phyloP scores from a whole-genome alignment of 2,113 vertebrate genomes.

The Cryptomyrus ogoouensis region DNA sequence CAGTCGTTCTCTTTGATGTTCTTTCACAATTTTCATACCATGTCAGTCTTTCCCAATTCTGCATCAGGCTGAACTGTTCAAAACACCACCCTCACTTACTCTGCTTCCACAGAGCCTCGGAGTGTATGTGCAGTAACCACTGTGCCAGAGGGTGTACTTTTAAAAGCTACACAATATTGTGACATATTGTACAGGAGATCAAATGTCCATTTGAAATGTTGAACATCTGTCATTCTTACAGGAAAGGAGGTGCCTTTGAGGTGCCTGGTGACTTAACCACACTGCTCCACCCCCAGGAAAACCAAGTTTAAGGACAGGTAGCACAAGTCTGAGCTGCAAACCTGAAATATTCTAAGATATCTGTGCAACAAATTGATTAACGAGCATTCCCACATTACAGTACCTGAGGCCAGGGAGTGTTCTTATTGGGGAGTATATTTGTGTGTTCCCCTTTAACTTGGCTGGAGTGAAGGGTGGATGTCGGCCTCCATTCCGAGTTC shows the following conservation, averaged over 20 bases:
- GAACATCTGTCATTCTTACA: background rate
- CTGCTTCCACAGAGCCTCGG: background rate
- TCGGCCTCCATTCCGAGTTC: constrained; percentile 49
- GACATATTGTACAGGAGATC: background rate
- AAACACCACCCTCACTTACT: background rate
- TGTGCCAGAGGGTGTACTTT: background rate
- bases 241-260: background rate
- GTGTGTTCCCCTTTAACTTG: constrained; percentile 26
- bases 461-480: constrained; percentile 35
- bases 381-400: background rate
- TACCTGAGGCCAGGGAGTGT: constrained; percentile 33
- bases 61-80: background rate
- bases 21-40: background rate
- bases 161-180: background rate
- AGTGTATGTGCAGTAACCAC: background rate
- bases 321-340: background rate
- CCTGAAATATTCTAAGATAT: background rate
- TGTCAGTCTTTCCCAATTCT: background rate
- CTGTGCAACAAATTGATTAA: background rate
- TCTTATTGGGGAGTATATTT: constrained; percentile 21
- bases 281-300: background rate
- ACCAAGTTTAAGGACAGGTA: background rate
- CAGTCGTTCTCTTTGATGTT: background rate
- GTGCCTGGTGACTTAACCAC: background rate
- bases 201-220: background rate